phyloP scores from a whole-genome alignment of 2,797 vertebrate species.

The Phataginus tricuspis region DNA sequence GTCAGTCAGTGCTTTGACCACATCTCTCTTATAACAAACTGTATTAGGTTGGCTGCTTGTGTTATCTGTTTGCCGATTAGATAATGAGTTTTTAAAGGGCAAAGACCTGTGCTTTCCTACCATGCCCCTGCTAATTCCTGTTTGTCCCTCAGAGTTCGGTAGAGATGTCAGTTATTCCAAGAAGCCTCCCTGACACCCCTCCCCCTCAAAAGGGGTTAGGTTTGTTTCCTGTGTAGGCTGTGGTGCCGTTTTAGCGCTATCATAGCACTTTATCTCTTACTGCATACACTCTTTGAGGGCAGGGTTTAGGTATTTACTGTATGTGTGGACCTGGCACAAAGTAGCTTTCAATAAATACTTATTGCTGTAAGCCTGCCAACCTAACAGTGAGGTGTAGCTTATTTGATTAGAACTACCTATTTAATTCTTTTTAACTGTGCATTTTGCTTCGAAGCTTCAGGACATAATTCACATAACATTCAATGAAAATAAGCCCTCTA shows the following conservation, averaged over 20 bases:
- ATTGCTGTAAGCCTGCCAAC: neutral
- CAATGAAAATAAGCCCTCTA: neutral
- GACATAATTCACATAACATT: neutral
- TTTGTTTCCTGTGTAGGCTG: neutral
- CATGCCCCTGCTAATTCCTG: neutral
- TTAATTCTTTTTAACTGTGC: neutral
- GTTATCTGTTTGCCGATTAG: neutral
- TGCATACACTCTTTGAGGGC: neutral
- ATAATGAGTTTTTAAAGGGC: neutral
- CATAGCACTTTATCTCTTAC: neutral
- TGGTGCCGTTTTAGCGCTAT: neutral
- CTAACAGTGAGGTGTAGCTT: neutral
- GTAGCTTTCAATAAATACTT: neutral
- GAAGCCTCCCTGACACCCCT: neutral
- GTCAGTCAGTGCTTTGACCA: neutral
- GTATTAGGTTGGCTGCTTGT: neutral
- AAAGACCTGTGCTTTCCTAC: neutral
- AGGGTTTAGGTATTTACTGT: neutral
- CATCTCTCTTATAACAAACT: neutral
- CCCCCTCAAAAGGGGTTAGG: neutral
- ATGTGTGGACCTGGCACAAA: neutral
- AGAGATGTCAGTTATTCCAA: neutral
- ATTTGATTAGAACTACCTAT: neutral
- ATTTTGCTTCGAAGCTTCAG: slow-evolving; percentile 5
- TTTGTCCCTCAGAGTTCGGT: neutral